Evolutionary conservation across 2,888 invertebrate genomes (phyloP), one percentile per base, ranked within the genome.

Genomic region (Noctua pronuba): DNA sequence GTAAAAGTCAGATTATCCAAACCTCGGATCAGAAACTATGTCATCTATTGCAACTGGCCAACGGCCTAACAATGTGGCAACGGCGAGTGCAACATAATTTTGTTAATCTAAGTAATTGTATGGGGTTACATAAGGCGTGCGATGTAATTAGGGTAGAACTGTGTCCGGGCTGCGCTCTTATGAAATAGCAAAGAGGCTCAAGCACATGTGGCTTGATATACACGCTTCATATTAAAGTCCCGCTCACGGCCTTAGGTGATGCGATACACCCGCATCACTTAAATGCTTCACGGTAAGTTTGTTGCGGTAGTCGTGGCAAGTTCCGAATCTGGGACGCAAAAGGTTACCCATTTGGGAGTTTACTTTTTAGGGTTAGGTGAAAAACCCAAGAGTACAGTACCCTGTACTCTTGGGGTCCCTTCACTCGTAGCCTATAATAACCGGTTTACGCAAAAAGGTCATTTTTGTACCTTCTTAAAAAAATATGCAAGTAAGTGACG

Each of bases 131-230:
- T 84, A 87, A 85, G 35, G 2, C 52, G 55, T 70, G 79, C 49
- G 28, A 70, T 74, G 75, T 85, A 87, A 85, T 84, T 87, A 75
- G 85, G 87, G 60, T 77, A 77, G 68, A 85, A 87, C 55, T 75
- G 65, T 31, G 80, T 67, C 44, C 66, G 72, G 10, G 35, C 41
- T 55, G 35, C 16, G 67, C 64, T 38, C 49, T 81, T 85, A 74
- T 74, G 82, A 87, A 87, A 87, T 52, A 21, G 21, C 49, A 52
- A 52, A 58, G 58, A 73, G 77, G 21, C 46, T 44, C 16, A 41
- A 41, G 46, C 83, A 66, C 55, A n/a, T n/a, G 55, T 58, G 83
- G 38, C 58, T 49, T 31, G 31, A 77, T 49, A 11, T 58, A 55
- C 41, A 11, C 21, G 8, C 31, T 13, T 38, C n/a, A n/a, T 60